A percentile compares a stretch with the other conserved stretches of the same genome.
phyloP scores from a whole-genome alignment of 2,797 vertebrate genomes.

The Girardinus metallicus region DNA sequence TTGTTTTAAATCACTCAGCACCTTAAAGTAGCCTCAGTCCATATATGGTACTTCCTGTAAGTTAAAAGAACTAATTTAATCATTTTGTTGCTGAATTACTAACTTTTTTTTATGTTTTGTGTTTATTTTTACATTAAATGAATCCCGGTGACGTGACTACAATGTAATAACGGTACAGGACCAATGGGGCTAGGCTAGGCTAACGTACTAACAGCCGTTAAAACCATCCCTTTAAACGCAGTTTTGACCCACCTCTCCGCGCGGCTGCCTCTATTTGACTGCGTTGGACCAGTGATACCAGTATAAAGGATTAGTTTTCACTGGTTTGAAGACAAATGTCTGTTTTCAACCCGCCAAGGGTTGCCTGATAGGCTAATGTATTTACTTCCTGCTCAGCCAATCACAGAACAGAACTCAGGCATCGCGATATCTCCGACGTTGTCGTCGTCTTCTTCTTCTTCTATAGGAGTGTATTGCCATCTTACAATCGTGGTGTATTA shows the following conservation, averaged over 20 bases:
- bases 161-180: not conserved
- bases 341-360: accelerated
- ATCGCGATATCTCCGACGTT: slow-evolving; percentile 19
- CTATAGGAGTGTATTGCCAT: too few relatives aligned
- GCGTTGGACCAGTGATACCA: accelerated
- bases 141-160: not conserved
- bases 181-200: slow-evolving; percentile 13
- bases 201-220: slow-evolving; percentile 12
- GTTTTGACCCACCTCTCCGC: not conserved
- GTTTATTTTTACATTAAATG: not conserved
- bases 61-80: not conserved
- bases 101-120: not conserved
- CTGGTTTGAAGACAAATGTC: not conserved
- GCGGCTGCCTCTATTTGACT: accelerated
- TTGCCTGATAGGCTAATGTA: slow-evolving; percentile 21
- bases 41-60: not conserved
- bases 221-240: accelerated
- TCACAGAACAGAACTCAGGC: not conserved
- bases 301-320: accelerated
- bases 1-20: not conserved
- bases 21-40: not conserved
- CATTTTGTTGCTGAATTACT: not conserved
- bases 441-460: too few relatives aligned
- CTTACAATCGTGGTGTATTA: too few relatives aligned
- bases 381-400: slow-evolving; percentile 48